A percentile compares a stretch with the other conserved stretches of the same genome.
phyloP scores from a whole-genome alignment of 2,113 vertebrate genomes.

The Cephalopholis sonnerati region DNA sequence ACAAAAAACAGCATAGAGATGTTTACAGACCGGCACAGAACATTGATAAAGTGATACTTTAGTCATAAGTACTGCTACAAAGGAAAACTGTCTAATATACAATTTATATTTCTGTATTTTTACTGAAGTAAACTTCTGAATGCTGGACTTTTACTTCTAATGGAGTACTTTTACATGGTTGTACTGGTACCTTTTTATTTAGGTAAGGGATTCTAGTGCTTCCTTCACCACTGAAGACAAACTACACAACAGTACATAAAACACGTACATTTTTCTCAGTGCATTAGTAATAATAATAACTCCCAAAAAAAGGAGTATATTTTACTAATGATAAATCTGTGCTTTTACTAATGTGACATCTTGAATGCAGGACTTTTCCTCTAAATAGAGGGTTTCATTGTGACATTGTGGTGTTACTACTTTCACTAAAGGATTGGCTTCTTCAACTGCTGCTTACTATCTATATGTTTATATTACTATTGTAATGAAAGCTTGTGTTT shows the following conservation, averaged over 20 bases:
- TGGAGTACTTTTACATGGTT: background rate
- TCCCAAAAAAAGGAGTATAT: background rate
- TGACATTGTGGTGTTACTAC: too few relatives aligned
- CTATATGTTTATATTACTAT: background rate
- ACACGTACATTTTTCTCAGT: background rate
- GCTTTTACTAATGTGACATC: background rate
- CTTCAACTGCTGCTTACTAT: background rate
- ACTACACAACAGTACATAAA: background rate
- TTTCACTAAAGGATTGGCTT: background rate
- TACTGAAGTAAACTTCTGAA: background rate
- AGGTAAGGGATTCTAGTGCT: background rate
- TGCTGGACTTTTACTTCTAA: background rate
- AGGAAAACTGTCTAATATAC: background rate
- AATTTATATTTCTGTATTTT: background rate
- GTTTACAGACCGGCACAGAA: slow-evolving; percentile 5
- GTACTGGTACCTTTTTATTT: background rate
- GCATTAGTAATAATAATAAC: background rate
- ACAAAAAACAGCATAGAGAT: slow-evolving; percentile 3
- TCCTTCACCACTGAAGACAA: too few relatives aligned
- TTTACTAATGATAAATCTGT: background rate
- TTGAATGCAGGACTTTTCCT: background rate
- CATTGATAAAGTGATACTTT: background rate
- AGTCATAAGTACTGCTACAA: too few relatives aligned
- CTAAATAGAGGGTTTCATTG: background rate
- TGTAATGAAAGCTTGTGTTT: background rate